Evolutionary conservation across 2,888 invertebrate species (phyloP), one percentile per base, ranked within the genome.

Genomic region (Eretmocerus hayati): DNA sequence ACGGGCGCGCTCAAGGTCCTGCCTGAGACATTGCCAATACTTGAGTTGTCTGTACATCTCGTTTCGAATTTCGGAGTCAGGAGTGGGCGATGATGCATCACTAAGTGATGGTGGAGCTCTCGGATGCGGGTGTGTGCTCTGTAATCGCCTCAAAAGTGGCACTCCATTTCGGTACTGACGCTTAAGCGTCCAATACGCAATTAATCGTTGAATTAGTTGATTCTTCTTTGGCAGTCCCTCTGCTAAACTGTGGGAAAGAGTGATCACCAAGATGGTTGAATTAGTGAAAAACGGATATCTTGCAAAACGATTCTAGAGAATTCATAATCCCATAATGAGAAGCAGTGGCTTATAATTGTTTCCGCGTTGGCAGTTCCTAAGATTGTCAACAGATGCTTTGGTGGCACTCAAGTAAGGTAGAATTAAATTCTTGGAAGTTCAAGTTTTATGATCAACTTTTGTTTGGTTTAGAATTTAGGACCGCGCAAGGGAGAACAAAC

Each of bases 181-280:
- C 71, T 99, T 99, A 36, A 97, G 74, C 4, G 93, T 96, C 99
- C 99, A 99, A 67, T 96, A 99, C 1, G 93, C 90, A 46, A 96
- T 84, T 13, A 99, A 75, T 3, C 92, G 78, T 65, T 89, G 88
- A 61, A 96, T 84, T 61, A 97, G 87, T 59, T 87, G 85, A 20
- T 87, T 85, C 54, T 88, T 83, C 62, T 89, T 88, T 19, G 85
- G 80, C 50, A 83, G 47, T 20, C 71, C 73, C 41, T 71, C 72
- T 3, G 68, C 71, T 36, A 71, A 58, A 50, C 67, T 67, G 37
- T 9, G 6, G 6, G 26, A 1, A 11, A 26, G n/a, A n/a, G n/a
- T n/a, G n/a, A n/a, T n/a, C n/a, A n/a, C n/a, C n/a, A n/a, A n/a
- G n/a, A n/a, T n/a, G n/a, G n/a, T n/a, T n/a, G n/a, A n/a, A n/a